phyloP scores from a whole-genome alignment of 1,140 invertebrate species.

The Drosophila oshimai region DNA sequence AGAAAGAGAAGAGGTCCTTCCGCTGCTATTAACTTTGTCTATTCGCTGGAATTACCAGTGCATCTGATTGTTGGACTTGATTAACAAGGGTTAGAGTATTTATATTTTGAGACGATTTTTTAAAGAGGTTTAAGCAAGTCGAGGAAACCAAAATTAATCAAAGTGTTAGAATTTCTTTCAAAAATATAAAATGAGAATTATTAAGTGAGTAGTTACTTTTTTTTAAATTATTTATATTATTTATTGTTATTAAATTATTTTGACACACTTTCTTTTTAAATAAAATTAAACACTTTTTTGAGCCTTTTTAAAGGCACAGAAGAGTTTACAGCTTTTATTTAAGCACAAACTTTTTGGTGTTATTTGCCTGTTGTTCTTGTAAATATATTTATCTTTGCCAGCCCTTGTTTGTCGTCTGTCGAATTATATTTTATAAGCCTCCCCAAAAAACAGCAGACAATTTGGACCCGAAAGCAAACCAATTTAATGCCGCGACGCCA shows the following conservation, averaged over 20 bases:
- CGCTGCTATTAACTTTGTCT: slow-evolving; percentile 53
- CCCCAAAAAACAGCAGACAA: slow-evolving; percentile 22
- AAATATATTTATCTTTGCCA: slow-evolving; percentile 61
- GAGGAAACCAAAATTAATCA: no score
- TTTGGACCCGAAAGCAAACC: slow-evolving; percentile 37
- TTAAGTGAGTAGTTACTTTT: no score
- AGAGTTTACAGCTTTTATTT: not conserved
- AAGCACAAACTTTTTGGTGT: slow-evolving; percentile 23
- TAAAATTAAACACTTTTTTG: not conserved
- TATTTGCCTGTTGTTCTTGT: slow-evolving; percentile 23
- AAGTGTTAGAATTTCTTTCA: no score
- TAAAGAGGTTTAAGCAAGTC: no score
- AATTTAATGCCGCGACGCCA: slow-evolving; percentile 36
- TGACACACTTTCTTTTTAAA: no score
- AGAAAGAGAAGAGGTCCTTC: slow-evolving; percentile 3
- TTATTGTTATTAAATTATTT: no score
- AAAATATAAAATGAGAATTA: not conserved
- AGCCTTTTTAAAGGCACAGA: not conserved
- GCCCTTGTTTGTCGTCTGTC: slow-evolving; percentile 44
- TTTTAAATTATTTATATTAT: no score
- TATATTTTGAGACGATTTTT: not conserved
- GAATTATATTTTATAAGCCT: slow-evolving; percentile 74
- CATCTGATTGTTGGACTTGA: slow-evolving; percentile 12
- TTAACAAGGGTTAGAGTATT: slow-evolving; percentile 22
- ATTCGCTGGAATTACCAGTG: slow-evolving; percentile 23